These are phyloP conservation scores for Dipus sagitta DNA, from an alignment of 2,797 vertebrate genomes.

Conservation along the genomic window DNA sequence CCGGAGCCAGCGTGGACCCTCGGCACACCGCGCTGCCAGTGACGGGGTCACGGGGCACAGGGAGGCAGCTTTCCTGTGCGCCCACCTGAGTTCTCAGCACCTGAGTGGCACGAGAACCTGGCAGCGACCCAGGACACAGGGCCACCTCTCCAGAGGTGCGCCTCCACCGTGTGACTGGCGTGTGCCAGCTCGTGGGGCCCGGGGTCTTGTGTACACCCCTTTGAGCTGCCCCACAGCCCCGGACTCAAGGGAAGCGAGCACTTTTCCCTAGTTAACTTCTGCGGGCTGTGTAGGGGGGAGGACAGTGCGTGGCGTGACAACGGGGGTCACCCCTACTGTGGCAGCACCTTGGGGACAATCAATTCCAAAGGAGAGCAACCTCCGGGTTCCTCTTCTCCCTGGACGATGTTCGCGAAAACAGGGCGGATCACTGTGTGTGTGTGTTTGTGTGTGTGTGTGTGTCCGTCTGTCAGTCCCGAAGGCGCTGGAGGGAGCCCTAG, in stretches of 20 bases:
- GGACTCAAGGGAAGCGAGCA: neutral
- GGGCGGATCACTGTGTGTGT: neutral
- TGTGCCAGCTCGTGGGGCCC: neutral
- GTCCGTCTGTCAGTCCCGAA: constrained; percentile 9
- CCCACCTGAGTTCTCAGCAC: constrained; percentile 23
- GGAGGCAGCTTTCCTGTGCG: neutral
- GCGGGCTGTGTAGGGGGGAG: neutral
- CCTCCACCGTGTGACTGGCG: neutral
- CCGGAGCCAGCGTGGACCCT: constrained; percentile 82
- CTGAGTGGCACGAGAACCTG: neutral
- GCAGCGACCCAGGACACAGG: constrained; percentile 32
- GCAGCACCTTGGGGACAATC: neutral
- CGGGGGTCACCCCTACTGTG: neutral
- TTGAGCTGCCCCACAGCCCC: neutral
- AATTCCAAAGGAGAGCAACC: neutral
- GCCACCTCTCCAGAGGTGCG: neutral
- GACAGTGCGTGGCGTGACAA: neutral
- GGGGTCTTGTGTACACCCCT: neutral
- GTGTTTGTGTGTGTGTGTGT: constrained; percentile 29
- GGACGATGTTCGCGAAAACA: neutral
- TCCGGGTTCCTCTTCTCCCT: neutral
- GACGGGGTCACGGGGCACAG: neutral
- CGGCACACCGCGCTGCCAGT: neutral
- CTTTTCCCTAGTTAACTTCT: neutral
- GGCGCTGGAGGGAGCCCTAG: constrained; percentile 40